Conservation (phyloP, 1,140 invertebrate genomes). For the Dufourea novaeangliae region DNA sequence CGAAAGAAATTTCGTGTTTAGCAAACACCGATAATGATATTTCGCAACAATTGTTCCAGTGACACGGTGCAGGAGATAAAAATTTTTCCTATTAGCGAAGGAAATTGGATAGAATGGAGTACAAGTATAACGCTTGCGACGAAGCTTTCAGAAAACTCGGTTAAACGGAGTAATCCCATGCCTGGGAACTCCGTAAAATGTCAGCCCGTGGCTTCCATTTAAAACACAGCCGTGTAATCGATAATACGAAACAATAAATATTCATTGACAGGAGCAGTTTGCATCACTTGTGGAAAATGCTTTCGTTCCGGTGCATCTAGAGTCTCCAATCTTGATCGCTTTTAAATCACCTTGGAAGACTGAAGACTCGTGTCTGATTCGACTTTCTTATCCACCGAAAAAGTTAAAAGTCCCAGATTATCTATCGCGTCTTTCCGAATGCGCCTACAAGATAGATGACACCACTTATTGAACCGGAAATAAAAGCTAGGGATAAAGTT, state of each 20-base stretch:
- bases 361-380: too few species aligned
- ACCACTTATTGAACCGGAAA: too few species aligned
- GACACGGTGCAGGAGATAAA: neutral
- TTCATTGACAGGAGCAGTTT: neutral
- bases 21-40: constrained; percentile 9
- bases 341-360: neutral
- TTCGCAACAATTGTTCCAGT: neutral
- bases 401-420: neutral
- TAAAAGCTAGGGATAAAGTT: too few species aligned
- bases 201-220: neutral
- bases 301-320: neutral
- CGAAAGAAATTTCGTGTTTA: neutral
- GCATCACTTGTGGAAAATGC: neutral
- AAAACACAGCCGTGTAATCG: neutral
- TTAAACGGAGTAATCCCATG: constrained; percentile 11
- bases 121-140: neutral
- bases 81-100: constrained; percentile 11
- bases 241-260: constrained; percentile 23
- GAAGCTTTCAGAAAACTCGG: neutral
- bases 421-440: too few species aligned
- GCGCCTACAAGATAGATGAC: too few species aligned
- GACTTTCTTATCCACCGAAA: too few species aligned
- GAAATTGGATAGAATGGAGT: constrained; percentile 7
- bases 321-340: neutral
- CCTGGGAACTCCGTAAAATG: neutral